These are phyloP conservation scores for Gymnodraco acuticeps DNA, from an alignment of 2,797 vertebrate species.

Conservation along the genomic window DNA sequence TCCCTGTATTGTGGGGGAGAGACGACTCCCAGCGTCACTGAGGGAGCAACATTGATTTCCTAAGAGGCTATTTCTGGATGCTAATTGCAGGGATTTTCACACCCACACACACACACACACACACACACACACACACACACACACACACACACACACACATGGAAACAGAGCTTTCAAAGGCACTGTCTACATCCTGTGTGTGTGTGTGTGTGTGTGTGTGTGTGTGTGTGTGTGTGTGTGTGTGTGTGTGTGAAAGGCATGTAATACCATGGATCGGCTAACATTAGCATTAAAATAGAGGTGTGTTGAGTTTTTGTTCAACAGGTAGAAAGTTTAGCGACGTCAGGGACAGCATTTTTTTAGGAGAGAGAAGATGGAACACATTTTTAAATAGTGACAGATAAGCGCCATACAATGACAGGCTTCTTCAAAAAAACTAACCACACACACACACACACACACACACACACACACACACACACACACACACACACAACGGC, in stretches of 20 bases:
- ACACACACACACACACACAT: not conserved
- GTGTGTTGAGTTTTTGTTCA: not conserved
- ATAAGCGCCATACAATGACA: conserved; percentile 38
- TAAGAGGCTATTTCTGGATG: too few relatives aligned
- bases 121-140: not conserved
- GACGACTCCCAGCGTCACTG: too few relatives aligned
- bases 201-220: conserved; percentile 9
- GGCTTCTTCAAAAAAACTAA: conserved; percentile 18
- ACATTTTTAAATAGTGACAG: not conserved
- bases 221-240: conserved; percentile 12
- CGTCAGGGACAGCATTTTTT: not conserved
- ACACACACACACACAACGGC: accelerated
- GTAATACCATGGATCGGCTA: conserved; percentile 6
- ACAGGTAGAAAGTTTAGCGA: conserved; percentile 21
- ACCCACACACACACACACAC: conserved; percentile 10
- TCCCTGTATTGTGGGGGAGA: too few relatives aligned
- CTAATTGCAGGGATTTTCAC: not conserved
- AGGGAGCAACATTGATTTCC: too few relatives aligned
- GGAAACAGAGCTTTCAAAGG: too few relatives aligned
- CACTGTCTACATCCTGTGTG: too few relatives aligned
- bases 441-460: not conserved
- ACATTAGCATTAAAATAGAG: conserved; percentile 12
- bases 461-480: not conserved
- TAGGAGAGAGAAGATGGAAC: not conserved
- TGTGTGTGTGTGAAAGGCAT: conserved; percentile 1